Percentiles rank a stretch among this genome's conserved stretches.
Evolutionary conservation across 2,797 vertebrate species (phyloP).

Genomic region (Anabacerthia variegaticeps): DNA sequence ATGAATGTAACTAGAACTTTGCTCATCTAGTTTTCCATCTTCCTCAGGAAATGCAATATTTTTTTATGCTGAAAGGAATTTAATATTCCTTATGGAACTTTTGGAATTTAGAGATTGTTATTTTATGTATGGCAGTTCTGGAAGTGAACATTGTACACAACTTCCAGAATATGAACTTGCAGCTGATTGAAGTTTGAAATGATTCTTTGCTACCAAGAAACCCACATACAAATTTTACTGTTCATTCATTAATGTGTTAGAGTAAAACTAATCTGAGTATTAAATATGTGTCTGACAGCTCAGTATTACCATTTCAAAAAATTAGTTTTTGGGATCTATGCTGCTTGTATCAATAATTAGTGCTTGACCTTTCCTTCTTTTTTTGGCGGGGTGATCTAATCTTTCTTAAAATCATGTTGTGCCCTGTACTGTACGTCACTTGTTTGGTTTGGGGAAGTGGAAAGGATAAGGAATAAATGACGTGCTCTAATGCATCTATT

Average conservation of each 20-base stretch:
- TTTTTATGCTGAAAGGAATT: not conserved
- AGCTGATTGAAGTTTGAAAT: not conserved
- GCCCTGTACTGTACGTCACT: conserved; percentile 22
- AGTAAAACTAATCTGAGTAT: not conserved
- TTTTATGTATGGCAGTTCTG: not conserved
- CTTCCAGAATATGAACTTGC: not conserved
- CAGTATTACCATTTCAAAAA: not conserved
- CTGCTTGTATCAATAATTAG: not conserved
- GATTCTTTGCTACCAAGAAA: not conserved
- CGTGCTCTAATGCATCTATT: conserved; percentile 89
- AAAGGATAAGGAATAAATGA: conserved; percentile 81
- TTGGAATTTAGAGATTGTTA: conserved; percentile 6
- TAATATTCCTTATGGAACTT: conserved; percentile 3
- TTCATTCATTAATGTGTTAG: not conserved
- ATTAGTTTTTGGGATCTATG: not conserved
- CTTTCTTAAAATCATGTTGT: not conserved
- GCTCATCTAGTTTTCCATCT: conserved; percentile 33
- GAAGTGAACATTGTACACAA: not conserved
- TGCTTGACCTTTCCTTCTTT: not conserved
- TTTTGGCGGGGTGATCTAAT: conserved; percentile 22
- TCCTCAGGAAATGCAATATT: not conserved
- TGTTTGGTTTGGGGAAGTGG: conserved; percentile 56
- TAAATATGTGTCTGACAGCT: not conserved
- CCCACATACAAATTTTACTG: not conserved
- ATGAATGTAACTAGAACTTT: conserved; percentile 46